These are phyloP conservation scores for Enhydra lutris DNA, from an alignment of 2,113 vertebrate species.

Conservation along the genomic window DNA sequence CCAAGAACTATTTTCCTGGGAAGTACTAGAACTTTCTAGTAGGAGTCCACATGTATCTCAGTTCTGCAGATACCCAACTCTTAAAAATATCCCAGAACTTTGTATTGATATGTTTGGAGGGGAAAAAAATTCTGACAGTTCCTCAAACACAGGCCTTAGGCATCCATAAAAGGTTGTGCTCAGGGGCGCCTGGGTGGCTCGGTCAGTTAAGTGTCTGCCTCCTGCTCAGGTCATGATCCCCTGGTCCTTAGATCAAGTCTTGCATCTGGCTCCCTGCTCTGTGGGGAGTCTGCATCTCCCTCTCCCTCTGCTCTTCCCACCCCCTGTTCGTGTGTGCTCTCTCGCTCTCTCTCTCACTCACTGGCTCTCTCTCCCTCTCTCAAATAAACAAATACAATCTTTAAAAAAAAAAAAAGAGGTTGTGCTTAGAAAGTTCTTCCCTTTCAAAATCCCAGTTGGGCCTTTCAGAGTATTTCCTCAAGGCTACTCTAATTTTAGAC, in stretches of 20 bases:
- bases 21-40: constrained; percentile 25
- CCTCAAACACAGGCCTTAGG: not conserved
- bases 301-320: not conserved
- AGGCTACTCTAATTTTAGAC: not conserved
- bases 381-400: too few species aligned
- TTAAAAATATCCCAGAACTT: not conserved
- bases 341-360: not conserved
- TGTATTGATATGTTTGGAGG: not conserved
- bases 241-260: not conserved
- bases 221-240: not conserved
- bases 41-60: not conserved
- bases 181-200: not conserved
- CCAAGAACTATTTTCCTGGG: constrained; percentile 6
- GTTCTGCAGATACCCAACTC: not conserved
- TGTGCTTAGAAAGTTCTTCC: not conserved
- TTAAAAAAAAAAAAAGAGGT: not conserved
- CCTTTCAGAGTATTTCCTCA: not conserved
- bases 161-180: not conserved
- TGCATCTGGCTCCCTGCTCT: not conserved
- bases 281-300: not conserved
- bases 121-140: not conserved
- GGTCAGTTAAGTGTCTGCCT: not conserved
- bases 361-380: too few species aligned
- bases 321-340: too few species aligned
- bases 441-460: not conserved